These are phyloP conservation scores for Pegoplata infirma DNA, from an alignment of 2,888 invertebrate species.

Conservation along the genomic window DNA sequence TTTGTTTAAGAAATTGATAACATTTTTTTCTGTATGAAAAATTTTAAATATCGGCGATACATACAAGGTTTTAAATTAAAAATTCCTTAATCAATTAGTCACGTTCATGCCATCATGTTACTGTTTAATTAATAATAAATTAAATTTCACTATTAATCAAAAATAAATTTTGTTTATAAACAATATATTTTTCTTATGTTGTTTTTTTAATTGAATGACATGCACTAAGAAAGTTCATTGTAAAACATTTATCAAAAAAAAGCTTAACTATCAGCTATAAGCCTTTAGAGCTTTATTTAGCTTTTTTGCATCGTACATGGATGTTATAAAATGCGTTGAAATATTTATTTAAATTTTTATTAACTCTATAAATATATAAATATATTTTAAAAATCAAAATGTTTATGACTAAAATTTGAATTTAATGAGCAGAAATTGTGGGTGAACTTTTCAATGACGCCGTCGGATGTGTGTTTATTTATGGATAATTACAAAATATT, in stretches of 20 bases:
- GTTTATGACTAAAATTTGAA: background rate
- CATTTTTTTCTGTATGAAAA: too few relatives aligned
- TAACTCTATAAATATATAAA: background rate
- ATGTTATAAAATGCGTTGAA: background rate
- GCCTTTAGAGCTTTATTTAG: background rate
- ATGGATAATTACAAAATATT: background rate
- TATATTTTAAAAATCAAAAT: background rate
- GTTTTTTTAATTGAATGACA: constrained; percentile 14
- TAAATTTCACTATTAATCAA: background rate
- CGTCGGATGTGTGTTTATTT: background rate
- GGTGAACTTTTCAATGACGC: background rate
- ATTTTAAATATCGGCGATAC: too few relatives aligned
- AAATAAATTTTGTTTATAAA: background rate
- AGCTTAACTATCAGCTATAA: background rate
- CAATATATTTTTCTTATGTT: background rate
- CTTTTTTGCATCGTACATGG: background rate
- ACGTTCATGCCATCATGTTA: background rate
- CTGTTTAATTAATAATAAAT: constrained; percentile 9
- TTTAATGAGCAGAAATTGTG: background rate
- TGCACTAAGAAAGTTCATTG: background rate
- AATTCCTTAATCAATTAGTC: constrained; percentile 6
- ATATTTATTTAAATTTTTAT: background rate
- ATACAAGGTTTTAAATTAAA: background rate
- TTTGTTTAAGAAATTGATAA: too few relatives aligned
- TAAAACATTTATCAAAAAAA: background rate